Evolutionary conservation across 2,113 vertebrate species (phyloP), one percentile per base, ranked within the genome.

Genomic region (Corynorhinus townsendii): DNA sequence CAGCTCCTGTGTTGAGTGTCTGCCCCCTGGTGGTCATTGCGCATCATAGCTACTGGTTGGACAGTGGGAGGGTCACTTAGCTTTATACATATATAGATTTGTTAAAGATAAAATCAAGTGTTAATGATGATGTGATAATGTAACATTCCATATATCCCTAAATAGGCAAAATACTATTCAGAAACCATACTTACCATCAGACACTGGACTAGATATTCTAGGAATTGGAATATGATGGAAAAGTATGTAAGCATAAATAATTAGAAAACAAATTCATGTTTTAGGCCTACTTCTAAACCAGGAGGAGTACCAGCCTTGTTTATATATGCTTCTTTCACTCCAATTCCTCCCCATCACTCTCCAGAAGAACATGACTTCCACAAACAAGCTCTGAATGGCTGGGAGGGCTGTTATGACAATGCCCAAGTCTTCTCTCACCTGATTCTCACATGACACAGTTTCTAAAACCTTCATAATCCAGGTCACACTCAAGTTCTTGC

Each of bases 151-250:
- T 72, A 82, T 43, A 84, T 40, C 30, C 59, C 20, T 68, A 24
- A 89, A 35, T 22, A 52, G 19, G 59, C 35, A 76, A 95, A 59
- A 89, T 45, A 64, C 73, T 47, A 69, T 24, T 68, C 80, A 93
- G 71, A 86, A 96, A 86, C 33, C 52, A 90, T 69, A 89, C 68
- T 86, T 77, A 82, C 12, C 64, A 83, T 24, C 45, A 90, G 62
- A 93, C 45, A 59, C 26, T 49, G 6, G 35, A 72, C 52, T 28
- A 35, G 47, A 20, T 22, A 92, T 22, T 84, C 30, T 47, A 56
- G 26, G 45, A 83, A 68, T 19, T 62, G n/a, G 12, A 75, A 84
- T 40, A 89, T n/a, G 12, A 15, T 16, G 0, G 4, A 64, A 88
- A 86, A 30, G 45, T 52, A 16, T 10, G 30, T 9, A 89, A 91